These are phyloP conservation scores for Philaenus spumarius DNA, from an alignment of 1,140 invertebrate genomes.

Conservation along the genomic window DNA sequence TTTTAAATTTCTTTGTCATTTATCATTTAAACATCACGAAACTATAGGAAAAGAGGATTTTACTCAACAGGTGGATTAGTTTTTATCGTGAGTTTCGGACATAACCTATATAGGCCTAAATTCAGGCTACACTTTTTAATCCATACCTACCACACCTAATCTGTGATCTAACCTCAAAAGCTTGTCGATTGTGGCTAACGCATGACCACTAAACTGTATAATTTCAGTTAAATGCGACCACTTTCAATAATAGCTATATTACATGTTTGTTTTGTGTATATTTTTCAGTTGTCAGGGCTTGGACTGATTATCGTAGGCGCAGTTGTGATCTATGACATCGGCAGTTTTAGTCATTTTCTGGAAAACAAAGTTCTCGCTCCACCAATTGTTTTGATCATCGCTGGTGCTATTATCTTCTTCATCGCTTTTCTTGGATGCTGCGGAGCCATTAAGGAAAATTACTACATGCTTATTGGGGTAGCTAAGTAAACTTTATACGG, in stretches of 20 bases:
- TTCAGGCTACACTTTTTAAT: too few species aligned
- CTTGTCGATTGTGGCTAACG: too few species aligned
- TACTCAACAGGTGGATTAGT: too few species aligned
- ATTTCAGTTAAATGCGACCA: background rate
- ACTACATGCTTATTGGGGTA: slow-evolving; percentile 57
- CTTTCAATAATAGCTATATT: background rate
- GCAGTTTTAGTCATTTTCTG: slow-evolving; percentile 49
- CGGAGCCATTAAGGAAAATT: slow-evolving; percentile 63
- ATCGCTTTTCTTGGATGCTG: slow-evolving; percentile 67
- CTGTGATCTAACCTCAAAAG: too few species aligned
- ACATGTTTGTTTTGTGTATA: slow-evolving; percentile 7
- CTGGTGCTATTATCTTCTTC: slow-evolving; percentile 57
- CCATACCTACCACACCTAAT: too few species aligned
- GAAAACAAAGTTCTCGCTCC: slow-evolving; percentile 50
- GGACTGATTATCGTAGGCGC: slow-evolving; percentile 51
- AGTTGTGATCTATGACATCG: slow-evolving; percentile 48
- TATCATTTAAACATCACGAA: too few species aligned
- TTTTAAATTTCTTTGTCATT: too few species aligned
- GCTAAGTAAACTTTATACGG: too few species aligned
- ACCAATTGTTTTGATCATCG: slow-evolving; percentile 56
- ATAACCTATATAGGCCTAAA: too few species aligned
- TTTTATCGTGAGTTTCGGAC: too few species aligned
- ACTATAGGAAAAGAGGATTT: too few species aligned
- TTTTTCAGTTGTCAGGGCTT: slow-evolving; percentile 51
- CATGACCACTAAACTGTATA: too few species aligned